Conservation (phyloP, 2,888 invertebrate species). For the Adelphocoris suturalis region DNA sequence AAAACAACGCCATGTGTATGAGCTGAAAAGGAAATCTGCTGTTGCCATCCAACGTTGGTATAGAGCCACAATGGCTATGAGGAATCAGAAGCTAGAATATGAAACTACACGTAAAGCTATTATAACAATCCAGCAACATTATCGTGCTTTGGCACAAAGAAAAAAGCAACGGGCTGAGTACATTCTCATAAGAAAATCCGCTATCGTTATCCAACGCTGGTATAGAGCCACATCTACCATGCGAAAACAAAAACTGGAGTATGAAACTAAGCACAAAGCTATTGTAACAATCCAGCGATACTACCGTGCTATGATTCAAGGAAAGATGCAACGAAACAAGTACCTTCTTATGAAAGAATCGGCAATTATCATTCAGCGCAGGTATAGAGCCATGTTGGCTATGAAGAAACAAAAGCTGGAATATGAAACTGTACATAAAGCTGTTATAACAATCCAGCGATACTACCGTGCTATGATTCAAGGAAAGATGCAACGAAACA, state of each 20-base stretch:
- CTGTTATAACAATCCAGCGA: constrained; percentile 48
- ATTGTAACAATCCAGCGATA: constrained; percentile 55
- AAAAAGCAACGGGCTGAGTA: constrained; percentile 78
- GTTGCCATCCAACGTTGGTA: constrained; percentile 47
- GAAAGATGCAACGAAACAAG: constrained; percentile 76
- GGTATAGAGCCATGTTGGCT: constrained; percentile 54
- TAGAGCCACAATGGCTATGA: constrained; percentile 78
- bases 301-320: constrained; percentile 76
- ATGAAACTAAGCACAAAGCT: background rate
- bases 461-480: constrained; percentile 19
- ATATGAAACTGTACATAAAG: background rate
- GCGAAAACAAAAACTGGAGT: background rate
- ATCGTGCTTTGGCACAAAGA: constrained; percentile 77
- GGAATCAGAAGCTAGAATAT: constrained; percentile 74
- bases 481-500: background rate
- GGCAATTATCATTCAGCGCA: constrained; percentile 42
- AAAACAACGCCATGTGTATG: constrained; percentile 74
- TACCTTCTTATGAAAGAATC: background rate
- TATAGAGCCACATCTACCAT: constrained; percentile 76
- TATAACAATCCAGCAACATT: constrained; percentile 69
- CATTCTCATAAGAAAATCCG: constrained; percentile 78
- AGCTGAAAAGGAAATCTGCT: constrained; percentile 51
- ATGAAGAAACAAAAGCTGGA: background rate
- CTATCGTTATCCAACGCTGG: constrained; percentile 80
- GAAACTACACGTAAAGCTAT: constrained; percentile 70